Evolutionary conservation across 2,888 invertebrate species (phyloP), one percentile per base, ranked within the genome.

Genomic region (Euclidia mi): DNA sequence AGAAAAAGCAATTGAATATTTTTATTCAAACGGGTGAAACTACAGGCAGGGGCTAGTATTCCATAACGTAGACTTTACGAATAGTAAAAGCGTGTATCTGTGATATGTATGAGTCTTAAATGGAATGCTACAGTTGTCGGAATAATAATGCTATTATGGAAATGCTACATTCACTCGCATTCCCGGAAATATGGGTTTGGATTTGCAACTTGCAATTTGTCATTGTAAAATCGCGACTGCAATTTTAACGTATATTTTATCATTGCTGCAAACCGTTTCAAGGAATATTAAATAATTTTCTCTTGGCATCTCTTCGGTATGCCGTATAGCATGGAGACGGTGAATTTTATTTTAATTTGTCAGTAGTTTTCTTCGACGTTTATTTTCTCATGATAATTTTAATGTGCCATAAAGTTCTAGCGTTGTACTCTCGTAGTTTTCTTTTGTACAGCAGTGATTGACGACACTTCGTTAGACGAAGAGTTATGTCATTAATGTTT

Each of bases 231-330:
- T 46, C 46, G 37, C 46, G 37, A 38, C 12, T 28, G 29, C 14
- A 46, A 37, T 46, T 46, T 46, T 46, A 38, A 46, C 28, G 11
- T 37, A 29, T 46, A 17, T 34, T 46, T 37, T 46, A 40, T 40
- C 20, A 40, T 40, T 10, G 40, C 20, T 37, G 18, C 37, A 11
- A 29, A 37, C 15, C 37, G 46, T 46, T 46, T 38, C 37, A 38
- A 46, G 37, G 29, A 38, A 46, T 29, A 38, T 46, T 46, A 46
- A 46, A 37, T 29, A 29, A 46, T 46, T 38, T 46, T 37, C 46
- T 46, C 38, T 46, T 12, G 15, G 29, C 17, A 38, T 29, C 17
- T 46, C 15, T 11, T 25, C 1, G 20, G 6, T 12, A 12, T 40
- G 2, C 38, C 6, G 12, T 7, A 20, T 40, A 11, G 3, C n/a